phyloP scores from a whole-genome alignment of 2,888 invertebrate species.

The Pterostichus madidus region DNA sequence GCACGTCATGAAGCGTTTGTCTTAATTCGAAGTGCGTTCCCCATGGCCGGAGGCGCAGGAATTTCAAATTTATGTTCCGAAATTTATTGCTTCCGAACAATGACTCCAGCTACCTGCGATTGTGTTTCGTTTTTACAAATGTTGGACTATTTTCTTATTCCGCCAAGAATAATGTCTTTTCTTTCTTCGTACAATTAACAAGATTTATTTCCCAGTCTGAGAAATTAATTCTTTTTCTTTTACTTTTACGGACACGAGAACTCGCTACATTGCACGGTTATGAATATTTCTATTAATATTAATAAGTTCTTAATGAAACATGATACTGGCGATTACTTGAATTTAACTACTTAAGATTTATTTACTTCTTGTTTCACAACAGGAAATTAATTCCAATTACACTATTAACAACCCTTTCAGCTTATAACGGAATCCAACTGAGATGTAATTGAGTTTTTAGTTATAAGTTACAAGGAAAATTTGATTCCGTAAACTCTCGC shows the following conservation, averaged over 20 bases:
- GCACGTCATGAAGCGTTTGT: conserved; percentile 43
- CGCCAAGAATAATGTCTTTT: conserved; percentile 47
- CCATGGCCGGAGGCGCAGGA: conserved; percentile 29
- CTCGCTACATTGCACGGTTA: no score
- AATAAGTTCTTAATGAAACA: no score
- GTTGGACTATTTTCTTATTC: conserved; percentile 31
- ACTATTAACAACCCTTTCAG: no score
- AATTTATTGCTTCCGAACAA: conserved; percentile 65
- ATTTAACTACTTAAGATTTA: no score
- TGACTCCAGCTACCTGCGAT: conserved; percentile 56
- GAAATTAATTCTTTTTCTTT: conserved; percentile 42
- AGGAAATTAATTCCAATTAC: no score
- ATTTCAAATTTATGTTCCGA: conserved; percentile 61
- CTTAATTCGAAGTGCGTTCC: conserved; percentile 55
- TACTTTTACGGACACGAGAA: not conserved
- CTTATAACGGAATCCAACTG: no score
- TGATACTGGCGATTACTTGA: no score
- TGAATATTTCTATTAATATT: no score
- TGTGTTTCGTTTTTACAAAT: conserved; percentile 40
- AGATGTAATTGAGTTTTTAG: no score
- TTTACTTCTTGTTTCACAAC: no score
- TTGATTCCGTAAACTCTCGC: no score
- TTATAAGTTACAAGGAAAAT: no score
- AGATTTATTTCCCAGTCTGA: conserved; percentile 38
- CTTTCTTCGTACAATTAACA: conserved; percentile 45